Base-by-base conservation (phyloP, 1,140 invertebrate species). In the Drepana arcuata region DNA sequence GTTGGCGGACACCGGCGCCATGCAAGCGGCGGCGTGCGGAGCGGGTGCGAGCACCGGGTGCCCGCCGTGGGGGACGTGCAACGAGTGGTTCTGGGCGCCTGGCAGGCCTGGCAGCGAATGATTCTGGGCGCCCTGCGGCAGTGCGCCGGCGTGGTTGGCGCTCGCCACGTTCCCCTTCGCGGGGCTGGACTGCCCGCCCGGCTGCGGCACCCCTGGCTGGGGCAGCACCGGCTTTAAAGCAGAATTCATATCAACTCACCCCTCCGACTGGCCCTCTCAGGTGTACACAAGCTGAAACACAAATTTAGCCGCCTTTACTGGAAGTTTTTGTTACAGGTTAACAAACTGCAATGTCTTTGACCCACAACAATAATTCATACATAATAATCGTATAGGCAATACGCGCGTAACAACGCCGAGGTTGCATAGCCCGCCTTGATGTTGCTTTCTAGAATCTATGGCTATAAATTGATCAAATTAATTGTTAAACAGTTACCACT, bases 211-310 rank as follows among this genome's bases (percentile, higher is more conserved):
- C 39, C 73, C 79, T 39, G 81, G 63, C 54, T 83, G 68, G 41
- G 83, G 62, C 48, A 86, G 53, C 48, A 79, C 84, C 51, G 85
- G 84, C 69, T 86, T 86, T 67, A 86, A 60, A 60, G 84, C 79
- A 65, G 85, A 85, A 79, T 84, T 86, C 85, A 86, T 86, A 56
- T 72, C 60, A 52, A 55, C 57, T 56, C 46, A 29, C 47, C 48
- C 50, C n/a, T n/a, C 48, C 58, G 51, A 53, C 44, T 48, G 27
- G 41, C 41, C 10, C 50, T 52, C 48, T 43, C 44, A 45, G 51
- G 40, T 45, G 50, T 34, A 41, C 47, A 44, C 48, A 45, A 70
- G 53, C 69, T 73, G 74, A 65, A 77, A 79, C 58, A 75, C 56
- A 71, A 71, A 71, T 42, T 48, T 40, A 60, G 32, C 21, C 43